Conservation (phyloP, 2,797 vertebrate species). For the Salmo trutta region DNA sequence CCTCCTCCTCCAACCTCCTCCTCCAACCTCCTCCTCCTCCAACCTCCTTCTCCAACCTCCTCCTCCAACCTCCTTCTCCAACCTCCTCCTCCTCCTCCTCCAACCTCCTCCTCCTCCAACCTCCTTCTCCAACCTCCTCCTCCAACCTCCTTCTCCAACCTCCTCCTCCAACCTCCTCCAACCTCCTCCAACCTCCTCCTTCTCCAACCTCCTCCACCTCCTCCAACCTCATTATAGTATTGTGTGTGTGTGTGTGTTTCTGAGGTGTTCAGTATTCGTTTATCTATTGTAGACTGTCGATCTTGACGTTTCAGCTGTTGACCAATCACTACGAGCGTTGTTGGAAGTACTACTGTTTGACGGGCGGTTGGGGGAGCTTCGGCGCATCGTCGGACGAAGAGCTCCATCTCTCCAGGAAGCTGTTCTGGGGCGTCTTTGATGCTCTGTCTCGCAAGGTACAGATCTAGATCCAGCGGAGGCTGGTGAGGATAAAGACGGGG, state of each 20-base stretch:
- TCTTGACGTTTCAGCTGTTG: slow-evolving; percentile 78
- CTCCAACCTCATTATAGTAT: not conserved
- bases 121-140: too few species aligned
- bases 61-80: too few species aligned
- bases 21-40: too few species aligned
- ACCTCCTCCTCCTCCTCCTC: too few species aligned
- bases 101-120: too few species aligned
- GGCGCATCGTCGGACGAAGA: slow-evolving; percentile 93
- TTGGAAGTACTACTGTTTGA: slow-evolving; percentile 96
- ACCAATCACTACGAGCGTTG: slow-evolving; percentile 97
- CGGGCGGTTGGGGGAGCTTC: slow-evolving; percentile 91
- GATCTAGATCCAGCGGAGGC: not conserved
- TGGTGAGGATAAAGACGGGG: too few species aligned
- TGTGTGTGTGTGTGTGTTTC: not conserved
- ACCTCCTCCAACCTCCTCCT: not conserved
- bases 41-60: too few species aligned
- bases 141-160: too few species aligned
- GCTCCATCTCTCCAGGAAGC: slow-evolving; percentile 92
- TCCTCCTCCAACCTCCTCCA: too few species aligned
- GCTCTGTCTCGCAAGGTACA: slow-evolving; percentile 89
- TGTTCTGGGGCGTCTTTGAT: slow-evolving; percentile 98
- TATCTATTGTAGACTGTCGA: not conserved
- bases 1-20: too few species aligned
- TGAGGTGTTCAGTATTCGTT: not conserved
- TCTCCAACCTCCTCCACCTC: not conserved